phyloP scores from a whole-genome alignment of 1,140 invertebrate genomes.

The Reticulitermes speratus region DNA sequence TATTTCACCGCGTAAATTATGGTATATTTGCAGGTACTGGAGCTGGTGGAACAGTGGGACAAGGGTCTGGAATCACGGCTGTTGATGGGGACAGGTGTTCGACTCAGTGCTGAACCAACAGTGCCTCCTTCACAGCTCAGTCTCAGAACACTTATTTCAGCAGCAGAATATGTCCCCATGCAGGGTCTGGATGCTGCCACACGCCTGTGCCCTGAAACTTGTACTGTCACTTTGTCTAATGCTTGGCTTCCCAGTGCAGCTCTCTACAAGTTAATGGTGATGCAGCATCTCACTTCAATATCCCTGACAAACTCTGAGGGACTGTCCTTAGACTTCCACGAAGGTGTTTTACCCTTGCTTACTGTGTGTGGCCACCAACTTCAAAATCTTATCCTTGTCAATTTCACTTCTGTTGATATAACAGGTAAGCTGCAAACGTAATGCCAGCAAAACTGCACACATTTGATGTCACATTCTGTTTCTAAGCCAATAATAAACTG shows the following conservation, averaged over 20 bases:
- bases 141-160: constrained; percentile 35
- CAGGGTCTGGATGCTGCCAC: constrained; percentile 40
- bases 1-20: no score
- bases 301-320: constrained; percentile 42
- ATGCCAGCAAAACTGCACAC: neutral
- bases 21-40: constrained; percentile 1
- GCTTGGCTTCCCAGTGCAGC: constrained; percentile 42
- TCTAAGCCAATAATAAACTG: no score
- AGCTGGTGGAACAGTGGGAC: constrained; percentile 32
- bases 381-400: constrained; percentile 44
- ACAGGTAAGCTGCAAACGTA: constrained; percentile 34
- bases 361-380: constrained; percentile 42
- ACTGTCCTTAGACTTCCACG: constrained; percentile 44
- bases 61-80: constrained; percentile 29
- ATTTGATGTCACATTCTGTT: no score
- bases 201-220: constrained; percentile 39
- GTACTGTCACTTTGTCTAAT: constrained; percentile 39
- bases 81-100: constrained; percentile 31
- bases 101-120: constrained; percentile 25
- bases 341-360: constrained; percentile 45
- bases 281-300: constrained; percentile 41
- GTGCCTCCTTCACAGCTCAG: constrained; percentile 22
- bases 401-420: constrained; percentile 42
- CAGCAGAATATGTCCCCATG: constrained; percentile 36
- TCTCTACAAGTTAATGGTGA: constrained; percentile 44